Conservation (phyloP, 2,797 vertebrate genomes). For the Anguilla pacifica region DNA sequence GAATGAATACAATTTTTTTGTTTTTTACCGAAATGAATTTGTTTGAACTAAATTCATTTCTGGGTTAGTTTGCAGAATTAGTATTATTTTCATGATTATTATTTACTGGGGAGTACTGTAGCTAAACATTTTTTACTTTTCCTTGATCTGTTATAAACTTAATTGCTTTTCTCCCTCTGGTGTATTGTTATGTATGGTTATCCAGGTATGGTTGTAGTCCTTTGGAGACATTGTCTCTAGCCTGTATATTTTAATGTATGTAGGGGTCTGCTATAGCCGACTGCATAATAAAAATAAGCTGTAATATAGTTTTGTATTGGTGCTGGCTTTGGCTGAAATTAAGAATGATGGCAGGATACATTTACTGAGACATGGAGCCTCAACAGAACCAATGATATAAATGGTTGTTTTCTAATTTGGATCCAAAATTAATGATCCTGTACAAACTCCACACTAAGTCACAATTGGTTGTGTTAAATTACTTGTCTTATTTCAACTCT, state of each 20-base stretch:
- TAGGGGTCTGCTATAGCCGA: neutral
- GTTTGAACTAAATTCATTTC: neutral
- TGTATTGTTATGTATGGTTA: neutral
- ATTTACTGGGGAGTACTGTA: neutral
- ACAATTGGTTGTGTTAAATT: neutral
- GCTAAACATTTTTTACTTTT: neutral
- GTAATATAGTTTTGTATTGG: neutral
- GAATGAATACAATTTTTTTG: neutral
- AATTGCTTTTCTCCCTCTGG: neutral
- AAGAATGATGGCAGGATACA: neutral
- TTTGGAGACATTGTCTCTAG: neutral
- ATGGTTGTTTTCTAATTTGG: neutral
- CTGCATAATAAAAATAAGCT: neutral
- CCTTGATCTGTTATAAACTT: neutral
- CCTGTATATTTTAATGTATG: neutral
- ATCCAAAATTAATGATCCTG: neutral
- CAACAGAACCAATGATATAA: neutral
- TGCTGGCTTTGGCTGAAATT: neutral
- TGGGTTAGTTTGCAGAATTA: neutral
- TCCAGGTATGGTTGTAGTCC: neutral
- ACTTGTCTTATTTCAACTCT: neutral
- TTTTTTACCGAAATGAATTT: neutral
- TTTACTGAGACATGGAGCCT: neutral
- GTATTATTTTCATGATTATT: neutral
- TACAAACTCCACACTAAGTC: neutral